Evolutionary conservation across 2,797 vertebrate species (phyloP), one percentile per base, ranked within the genome.

Genomic region (Labeo calbasu): DNA sequence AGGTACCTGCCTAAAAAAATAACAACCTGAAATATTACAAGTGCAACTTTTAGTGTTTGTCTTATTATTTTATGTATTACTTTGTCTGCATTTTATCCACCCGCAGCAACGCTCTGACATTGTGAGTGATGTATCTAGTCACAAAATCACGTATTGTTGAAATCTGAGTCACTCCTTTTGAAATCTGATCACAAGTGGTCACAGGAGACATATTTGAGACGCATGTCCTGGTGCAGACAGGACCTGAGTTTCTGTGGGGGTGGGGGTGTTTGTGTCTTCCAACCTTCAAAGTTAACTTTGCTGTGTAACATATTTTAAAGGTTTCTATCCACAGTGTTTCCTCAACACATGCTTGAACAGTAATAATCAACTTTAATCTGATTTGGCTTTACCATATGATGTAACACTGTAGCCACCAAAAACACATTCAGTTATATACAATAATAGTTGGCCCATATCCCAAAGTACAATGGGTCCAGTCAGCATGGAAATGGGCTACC

Each of bases 361-460:
- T 40, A 82, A 78, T 78, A 81, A 85, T 77, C 75, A 69, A 55
- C 63, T 83, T 83, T 76, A 36, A 87, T n/a, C 76, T 77, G 43
- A 71, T 25, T 77, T 43, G 55, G 48, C 73, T 70, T 55, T 63
- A 51, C 51, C 80, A 28, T 50, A 23, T 51, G 61, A 10, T n/a
- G 65, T 53, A 83, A 86, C 76, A 84, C 82, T 89, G 40, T 66
- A 82, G 28, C 28, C n/a, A 25, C 32, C 43, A 59, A 63, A 32
- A 65, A 65, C 19, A 79, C 11, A 15, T 78, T 63, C 23, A 79
- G 50, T 8, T 28, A 75, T 68, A 72, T 85, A 53, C 61, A 83
- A 28, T 75, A 25, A 69, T 28, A 80, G 21, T 61, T 84, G 83
- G 65, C 69, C 28, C 51, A 72, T 68, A 77, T 85, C 78, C 77